Evolutionary conservation across 2,888 invertebrate genomes (phyloP).

Genomic region (Aspidiotus destructor): DNA sequence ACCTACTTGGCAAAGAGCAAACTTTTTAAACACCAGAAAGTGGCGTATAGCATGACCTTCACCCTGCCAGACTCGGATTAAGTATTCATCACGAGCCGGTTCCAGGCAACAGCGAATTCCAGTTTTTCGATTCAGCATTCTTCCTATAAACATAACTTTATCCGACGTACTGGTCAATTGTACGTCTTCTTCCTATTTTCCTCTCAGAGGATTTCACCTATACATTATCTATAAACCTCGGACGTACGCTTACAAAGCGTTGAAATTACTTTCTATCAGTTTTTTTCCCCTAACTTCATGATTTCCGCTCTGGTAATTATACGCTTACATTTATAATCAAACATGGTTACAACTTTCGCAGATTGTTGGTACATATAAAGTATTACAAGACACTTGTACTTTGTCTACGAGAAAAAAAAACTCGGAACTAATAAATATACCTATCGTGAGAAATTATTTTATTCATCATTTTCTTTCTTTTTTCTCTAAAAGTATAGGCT

Average conservation of each 20-base stretch:
- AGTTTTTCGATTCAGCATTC: conserved; percentile 31
- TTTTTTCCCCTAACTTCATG: conserved; percentile 23
- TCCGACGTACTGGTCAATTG: conserved; percentile 32
- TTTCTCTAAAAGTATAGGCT: not conserved
- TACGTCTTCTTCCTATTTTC: conserved; percentile 31
- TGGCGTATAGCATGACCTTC: conserved; percentile 32
- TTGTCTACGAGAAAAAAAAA: not conserved
- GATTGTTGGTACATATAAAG: not conserved
- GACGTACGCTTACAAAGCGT: conserved; percentile 29
- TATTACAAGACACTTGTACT: no score
- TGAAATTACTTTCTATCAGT: conserved; percentile 31
- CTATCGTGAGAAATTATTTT: not conserved
- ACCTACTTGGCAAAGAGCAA: conserved; percentile 28
- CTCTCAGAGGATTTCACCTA: conserved; percentile 30
- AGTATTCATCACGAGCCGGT: conserved; percentile 33
- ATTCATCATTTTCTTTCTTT: not conserved
- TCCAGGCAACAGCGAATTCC: conserved; percentile 31
- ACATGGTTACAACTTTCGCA: conserved; percentile 30
- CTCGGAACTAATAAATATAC: not conserved
- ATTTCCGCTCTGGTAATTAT: conserved; percentile 32
- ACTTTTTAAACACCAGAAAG: conserved; percentile 31
- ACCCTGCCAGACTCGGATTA: conserved; percentile 32
- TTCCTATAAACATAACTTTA: conserved; percentile 32
- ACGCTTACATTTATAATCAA: conserved; percentile 32
- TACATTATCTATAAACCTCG: conserved; percentile 29